Evolutionary conservation across 2,888 invertebrate species (phyloP).

Genomic region (Cosmia pyralina): DNA sequence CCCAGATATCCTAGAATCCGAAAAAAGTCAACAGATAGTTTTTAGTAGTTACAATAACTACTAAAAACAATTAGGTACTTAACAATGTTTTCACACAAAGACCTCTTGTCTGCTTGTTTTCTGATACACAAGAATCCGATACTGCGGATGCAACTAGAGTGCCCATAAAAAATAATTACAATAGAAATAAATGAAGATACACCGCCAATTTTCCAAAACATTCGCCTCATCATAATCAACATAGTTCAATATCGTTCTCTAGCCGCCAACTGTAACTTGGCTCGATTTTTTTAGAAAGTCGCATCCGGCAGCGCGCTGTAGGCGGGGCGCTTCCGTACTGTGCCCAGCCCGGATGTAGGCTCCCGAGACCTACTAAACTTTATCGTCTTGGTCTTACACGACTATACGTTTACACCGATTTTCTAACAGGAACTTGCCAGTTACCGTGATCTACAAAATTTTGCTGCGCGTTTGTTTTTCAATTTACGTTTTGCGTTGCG

Average conservation of each 20-base stretch:
- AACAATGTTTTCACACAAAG: background rate
- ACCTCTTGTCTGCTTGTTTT: slow-evolving; percentile 3
- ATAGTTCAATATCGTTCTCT: slow-evolving; percentile 62
- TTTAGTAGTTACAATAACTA: background rate
- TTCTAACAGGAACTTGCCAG: slow-evolving; percentile 55
- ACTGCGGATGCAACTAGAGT: background rate
- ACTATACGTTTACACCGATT: slow-evolving; percentile 53
- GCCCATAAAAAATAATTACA: background rate
- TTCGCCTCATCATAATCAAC: slow-evolving; percentile 48
- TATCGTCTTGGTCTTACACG: slow-evolving; percentile 60
- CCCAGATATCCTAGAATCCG: background rate
- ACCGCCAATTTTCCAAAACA: slow-evolving; percentile 17
- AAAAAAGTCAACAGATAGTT: background rate
- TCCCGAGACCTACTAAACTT: slow-evolving; percentile 78
- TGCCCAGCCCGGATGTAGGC: slow-evolving; percentile 82
- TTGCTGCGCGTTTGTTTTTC: background rate
- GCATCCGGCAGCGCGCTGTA: slow-evolving; percentile 84
- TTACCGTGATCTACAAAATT: slow-evolving; percentile 40
- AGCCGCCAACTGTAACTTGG: slow-evolving; percentile 72
- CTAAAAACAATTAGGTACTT: too few species aligned
- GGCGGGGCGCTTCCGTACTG: slow-evolving; percentile 83
- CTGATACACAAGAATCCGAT: background rate
- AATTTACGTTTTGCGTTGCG: slow-evolving; percentile 7
- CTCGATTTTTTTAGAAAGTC: slow-evolving; percentile 89
- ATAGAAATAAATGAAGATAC: slow-evolving; percentile 22